phyloP scores from a whole-genome alignment of 35 echinoderm and acorn worm genomes.

The Ophioderma brevispina region DNA sequence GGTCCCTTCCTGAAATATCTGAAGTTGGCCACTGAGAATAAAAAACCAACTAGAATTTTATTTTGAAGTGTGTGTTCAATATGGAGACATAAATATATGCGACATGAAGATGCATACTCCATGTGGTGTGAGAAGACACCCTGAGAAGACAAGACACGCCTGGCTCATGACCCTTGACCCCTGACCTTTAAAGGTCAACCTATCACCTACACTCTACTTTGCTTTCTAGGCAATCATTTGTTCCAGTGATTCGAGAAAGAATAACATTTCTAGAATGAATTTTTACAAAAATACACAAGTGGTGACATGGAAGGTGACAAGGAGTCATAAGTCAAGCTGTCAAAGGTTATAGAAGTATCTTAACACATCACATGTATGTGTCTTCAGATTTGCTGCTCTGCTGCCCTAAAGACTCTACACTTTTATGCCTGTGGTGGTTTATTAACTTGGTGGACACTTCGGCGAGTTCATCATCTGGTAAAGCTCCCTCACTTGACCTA shows the following conservation, averaged over 20 bases:
- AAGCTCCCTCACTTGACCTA: neutral
- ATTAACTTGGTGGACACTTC: constrained; percentile 6
- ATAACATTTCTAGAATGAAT: no score
- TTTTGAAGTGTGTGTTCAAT: no score
- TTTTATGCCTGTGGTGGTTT: constrained; percentile 4
- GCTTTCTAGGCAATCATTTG: no score
- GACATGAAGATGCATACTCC: neutral
- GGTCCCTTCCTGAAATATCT: no score
- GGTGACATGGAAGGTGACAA: no score
- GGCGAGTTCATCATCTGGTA: neutral
- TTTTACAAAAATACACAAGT: no score
- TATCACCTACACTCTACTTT: no score
- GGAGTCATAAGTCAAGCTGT: neutral
- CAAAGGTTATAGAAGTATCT: neutral
- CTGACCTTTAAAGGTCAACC: neutral
- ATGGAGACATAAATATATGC: neutral
- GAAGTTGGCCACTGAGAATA: neutral
- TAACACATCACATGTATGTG: constrained; percentile 30
- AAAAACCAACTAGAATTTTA: no score
- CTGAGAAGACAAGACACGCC: neutral
- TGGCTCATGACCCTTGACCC: neutral
- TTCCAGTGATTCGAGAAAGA: no score
- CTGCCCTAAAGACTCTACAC: constrained; percentile 8
- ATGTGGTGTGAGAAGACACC: constrained; percentile 3
- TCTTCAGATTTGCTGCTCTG: constrained; percentile 46